Base-by-base conservation (phyloP, 2,797 vertebrate genomes). In the Phoebastria nigripes region DNA sequence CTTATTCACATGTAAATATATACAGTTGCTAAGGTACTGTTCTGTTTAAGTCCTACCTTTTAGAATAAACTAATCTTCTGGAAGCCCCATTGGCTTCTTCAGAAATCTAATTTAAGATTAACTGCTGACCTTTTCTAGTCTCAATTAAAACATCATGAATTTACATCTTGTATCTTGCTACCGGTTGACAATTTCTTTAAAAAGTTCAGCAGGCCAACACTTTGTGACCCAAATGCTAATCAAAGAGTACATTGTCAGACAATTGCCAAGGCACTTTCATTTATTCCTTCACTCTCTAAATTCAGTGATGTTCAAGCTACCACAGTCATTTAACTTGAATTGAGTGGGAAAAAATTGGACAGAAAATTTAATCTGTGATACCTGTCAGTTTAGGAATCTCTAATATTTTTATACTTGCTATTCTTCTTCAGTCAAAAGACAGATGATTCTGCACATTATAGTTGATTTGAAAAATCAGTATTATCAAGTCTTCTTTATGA, bases 1-100 rank as follows among this genome's bases (percentile, higher is more conserved):
- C 78, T 94, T 84, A 94, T 77, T 54, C 65, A 89, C 33, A 81
- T 87, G 85, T 90, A 96, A 94, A 93, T 89, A 94, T 74, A 92
- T 61, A 89, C 83, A 61, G 80, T 61, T 90, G 70, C 73, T 72
- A 89, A 89, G 74, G 47, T 88, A 77, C 26, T 63, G 12, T 58
- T 91, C 90, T 63, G 12, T 62, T 91, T 87, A 95, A 94, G 59
- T 91, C 46, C 31, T 65, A 54, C 61, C 56, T 87, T 74, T 87
- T 39, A 89, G 77, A 94, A 70, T 80, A 85, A 94, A 89, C 66
- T 82, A 70, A 80, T 87, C 35, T 89, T 80, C 52, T 90, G 47
- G 63, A 94, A 87, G 44, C 4, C 26, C n/a, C 44, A 61, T 0
- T 92, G 71, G 35, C 74, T 90, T 80, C 63, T 61, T 90, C 35